Evolutionary conservation across 2,888 invertebrate species (phyloP).

Genomic region (Drosophila vallismaia): DNA sequence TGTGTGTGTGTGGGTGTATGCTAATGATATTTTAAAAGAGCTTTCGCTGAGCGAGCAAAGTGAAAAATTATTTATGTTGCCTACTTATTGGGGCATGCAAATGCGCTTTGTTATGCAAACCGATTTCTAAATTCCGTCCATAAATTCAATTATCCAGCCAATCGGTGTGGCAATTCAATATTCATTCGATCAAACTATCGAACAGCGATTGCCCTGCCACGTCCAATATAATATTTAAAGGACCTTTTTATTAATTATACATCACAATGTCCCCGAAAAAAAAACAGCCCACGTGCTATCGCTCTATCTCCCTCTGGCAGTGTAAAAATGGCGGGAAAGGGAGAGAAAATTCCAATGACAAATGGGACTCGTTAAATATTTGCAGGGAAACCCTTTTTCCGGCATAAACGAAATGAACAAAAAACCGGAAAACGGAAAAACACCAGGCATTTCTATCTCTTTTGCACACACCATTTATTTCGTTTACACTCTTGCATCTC

Average conservation of each 20-base stretch:
- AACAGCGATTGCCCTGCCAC: neutral
- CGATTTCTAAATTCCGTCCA: slow-evolving; percentile 12
- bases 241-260: slow-evolving; percentile 70
- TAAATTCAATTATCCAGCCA: slow-evolving; percentile 32
- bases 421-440: slow-evolving; percentile 46
- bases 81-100: slow-evolving; percentile 47
- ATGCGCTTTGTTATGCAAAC: slow-evolving; percentile 44
- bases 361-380: slow-evolving; percentile 61
- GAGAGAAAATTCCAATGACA: slow-evolving; percentile 60
- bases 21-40: slow-evolving; percentile 77
- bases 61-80: slow-evolving; percentile 48
- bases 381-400: slow-evolving; percentile 47
- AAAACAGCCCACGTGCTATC: slow-evolving; percentile 6
- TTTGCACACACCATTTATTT: slow-evolving; percentile 43
- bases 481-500: neutral
- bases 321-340: slow-evolving; percentile 31
- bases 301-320: neutral
- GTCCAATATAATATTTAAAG: slow-evolving; percentile 57
- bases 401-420: slow-evolving; percentile 45
- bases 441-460: slow-evolving; percentile 38
- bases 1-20: slow-evolving; percentile 64
- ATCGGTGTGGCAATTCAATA: slow-evolving; percentile 9
- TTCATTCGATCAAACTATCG: slow-evolving; percentile 28
- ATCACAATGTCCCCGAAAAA: slow-evolving; percentile 53
- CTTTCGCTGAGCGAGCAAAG: slow-evolving; percentile 56